phyloP scores from a whole-genome alignment of 2,888 invertebrate genomes.

The Ophion costatus region DNA sequence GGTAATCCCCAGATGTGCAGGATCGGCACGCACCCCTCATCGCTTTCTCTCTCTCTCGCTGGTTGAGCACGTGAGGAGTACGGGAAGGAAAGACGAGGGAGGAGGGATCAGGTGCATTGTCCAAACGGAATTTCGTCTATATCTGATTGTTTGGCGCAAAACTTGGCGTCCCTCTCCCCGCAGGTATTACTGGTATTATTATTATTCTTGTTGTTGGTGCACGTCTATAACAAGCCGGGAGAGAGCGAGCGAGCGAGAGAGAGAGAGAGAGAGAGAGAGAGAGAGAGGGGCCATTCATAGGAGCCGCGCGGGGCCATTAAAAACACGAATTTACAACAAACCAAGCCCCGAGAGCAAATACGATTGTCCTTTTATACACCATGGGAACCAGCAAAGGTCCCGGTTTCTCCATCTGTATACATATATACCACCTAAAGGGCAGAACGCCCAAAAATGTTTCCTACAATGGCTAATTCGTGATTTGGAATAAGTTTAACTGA shows the following conservation, averaged over 20 bases:
- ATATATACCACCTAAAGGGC: background rate
- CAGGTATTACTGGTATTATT: constrained; percentile 26
- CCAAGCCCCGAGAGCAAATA: constrained; percentile 68
- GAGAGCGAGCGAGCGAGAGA: too few relatives aligned
- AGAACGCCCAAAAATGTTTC: constrained; percentile 72
- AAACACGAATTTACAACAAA: constrained; percentile 77
- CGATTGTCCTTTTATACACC: constrained; percentile 69
- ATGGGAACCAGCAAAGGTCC: constrained; percentile 15
- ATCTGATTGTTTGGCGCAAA: constrained; percentile 50
- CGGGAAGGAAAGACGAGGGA: background rate
- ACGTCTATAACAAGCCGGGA: constrained; percentile 3
- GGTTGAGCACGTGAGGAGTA: constrained; percentile 37
- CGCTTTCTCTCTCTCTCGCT: constrained; percentile 43
- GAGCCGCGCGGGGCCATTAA: constrained; percentile 68
- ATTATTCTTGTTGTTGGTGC: constrained; percentile 27
- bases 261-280: too few relatives aligned
- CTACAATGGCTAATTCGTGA: constrained; percentile 78
- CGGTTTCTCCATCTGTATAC: constrained; percentile 66
- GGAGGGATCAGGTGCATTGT: constrained; percentile 62
- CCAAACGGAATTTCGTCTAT: constrained; percentile 66
- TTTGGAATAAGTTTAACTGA: constrained; percentile 80
- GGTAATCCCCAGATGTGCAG: constrained; percentile 74
- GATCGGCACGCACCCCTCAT: constrained; percentile 72
- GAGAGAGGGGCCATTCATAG: background rate
- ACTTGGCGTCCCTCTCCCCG: constrained; percentile 34